phyloP scores from a whole-genome alignment of 2,797 vertebrate species.

The Mus minutoides region DNA sequence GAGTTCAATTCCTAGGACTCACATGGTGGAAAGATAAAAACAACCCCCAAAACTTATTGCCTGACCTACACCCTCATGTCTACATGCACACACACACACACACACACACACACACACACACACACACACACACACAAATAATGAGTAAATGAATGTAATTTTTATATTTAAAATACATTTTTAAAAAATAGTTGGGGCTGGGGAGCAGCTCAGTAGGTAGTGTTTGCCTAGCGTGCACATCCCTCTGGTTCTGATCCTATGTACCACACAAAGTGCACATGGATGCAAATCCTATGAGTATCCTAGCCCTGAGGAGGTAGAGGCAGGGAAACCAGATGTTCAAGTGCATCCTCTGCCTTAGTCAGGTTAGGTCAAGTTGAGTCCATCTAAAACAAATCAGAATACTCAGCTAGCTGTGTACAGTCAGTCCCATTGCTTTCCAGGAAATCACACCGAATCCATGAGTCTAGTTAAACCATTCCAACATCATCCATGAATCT shows the following conservation, averaged over 20 bases:
- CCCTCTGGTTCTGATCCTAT: not conserved
- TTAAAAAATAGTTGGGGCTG: not conserved
- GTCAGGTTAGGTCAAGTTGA: too few species aligned
- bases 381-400: conserved; percentile 28
- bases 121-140: not conserved
- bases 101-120: not conserved
- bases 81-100: too few species aligned
- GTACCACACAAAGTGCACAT: not conserved
- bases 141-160: not conserved
- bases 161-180: not conserved
- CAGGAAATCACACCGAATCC: conserved; percentile 24
- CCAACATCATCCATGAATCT: not conserved
- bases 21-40: not conserved
- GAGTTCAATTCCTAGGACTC: not conserved
- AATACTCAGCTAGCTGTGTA: not conserved
- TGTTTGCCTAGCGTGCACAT: not conserved
- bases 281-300: too few species aligned
- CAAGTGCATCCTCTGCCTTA: not conserved
- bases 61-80: not conserved
- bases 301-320: not conserved
- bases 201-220: not conserved
- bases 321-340: not conserved
- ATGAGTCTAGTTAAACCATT: not conserved
- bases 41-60: not conserved
- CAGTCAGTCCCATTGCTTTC: conserved; percentile 4